Evolutionary conservation across 1,140 invertebrate species (phyloP).

Genomic region (Drosophila nannoptera): DNA sequence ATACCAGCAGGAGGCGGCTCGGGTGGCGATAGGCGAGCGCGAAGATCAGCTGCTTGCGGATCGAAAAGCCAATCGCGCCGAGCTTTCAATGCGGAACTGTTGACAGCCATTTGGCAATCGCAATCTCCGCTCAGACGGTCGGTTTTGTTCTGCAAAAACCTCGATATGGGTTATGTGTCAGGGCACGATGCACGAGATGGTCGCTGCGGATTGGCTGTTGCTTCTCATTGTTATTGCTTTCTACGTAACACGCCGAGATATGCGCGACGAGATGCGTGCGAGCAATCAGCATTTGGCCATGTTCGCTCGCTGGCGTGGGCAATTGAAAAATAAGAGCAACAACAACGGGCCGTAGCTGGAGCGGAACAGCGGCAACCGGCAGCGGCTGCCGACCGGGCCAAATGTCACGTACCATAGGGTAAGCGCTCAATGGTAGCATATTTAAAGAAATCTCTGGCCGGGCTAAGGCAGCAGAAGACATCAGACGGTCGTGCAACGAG

Average conservation of each 20-base stretch:
- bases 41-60: neutral
- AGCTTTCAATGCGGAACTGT: slow-evolving; percentile 59
- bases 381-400: slow-evolving; percentile 38
- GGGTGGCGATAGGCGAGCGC: neutral
- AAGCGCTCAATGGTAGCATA: slow-evolving; percentile 57
- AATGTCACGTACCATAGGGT: slow-evolving; percentile 71
- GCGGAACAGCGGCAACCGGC: slow-evolving; percentile 49
- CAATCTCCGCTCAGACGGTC: slow-evolving; percentile 53
- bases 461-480: slow-evolving; percentile 69
- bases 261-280: slow-evolving; percentile 60
- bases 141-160: slow-evolving; percentile 36
- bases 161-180: slow-evolving; percentile 60
- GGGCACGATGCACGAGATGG: slow-evolving; percentile 52
- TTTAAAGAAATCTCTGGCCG: slow-evolving; percentile 69
- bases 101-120: slow-evolving; percentile 43
- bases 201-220: slow-evolving; percentile 33
- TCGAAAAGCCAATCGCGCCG: slow-evolving; percentile 2
- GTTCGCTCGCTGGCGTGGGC: slow-evolving; percentile 57
- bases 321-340: slow-evolving; percentile 13
- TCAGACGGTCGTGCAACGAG: slow-evolving; percentile 57
- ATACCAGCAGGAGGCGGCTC: too few relatives aligned
- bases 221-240: slow-evolving; percentile 41
- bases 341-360: slow-evolving; percentile 26
- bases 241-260: slow-evolving; percentile 66
- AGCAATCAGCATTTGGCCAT: slow-evolving; percentile 69